phyloP scores from a whole-genome alignment of 2,888 invertebrate genomes.

The Chloroclysta siterata region DNA sequence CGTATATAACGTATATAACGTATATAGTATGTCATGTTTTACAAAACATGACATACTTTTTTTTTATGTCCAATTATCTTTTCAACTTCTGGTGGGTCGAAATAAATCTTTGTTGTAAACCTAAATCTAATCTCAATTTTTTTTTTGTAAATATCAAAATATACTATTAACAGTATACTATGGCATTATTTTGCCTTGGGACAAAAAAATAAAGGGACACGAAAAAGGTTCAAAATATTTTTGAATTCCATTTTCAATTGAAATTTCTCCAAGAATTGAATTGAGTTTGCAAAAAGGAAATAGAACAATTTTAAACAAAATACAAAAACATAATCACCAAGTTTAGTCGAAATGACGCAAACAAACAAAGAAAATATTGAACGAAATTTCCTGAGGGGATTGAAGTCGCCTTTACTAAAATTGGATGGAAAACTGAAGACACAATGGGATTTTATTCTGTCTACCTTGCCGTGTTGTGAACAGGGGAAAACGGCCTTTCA shows the following conservation, averaged over 20 bases:
- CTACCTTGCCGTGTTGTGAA: constrained; percentile 47
- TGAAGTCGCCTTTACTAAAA: constrained; percentile 68
- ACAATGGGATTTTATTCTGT: constrained; percentile 64
- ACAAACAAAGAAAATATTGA: constrained; percentile 71
- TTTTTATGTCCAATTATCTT: too few relatives aligned
- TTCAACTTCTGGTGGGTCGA: too few relatives aligned
- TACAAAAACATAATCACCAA: constrained; percentile 37
- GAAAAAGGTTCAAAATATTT: background rate
- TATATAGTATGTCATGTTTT: too few relatives aligned
- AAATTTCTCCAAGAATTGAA: constrained; percentile 23
- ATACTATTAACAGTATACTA: too few relatives aligned
- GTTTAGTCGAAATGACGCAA: constrained; percentile 58
- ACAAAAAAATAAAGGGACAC: background rate
- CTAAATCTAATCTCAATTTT: too few relatives aligned
- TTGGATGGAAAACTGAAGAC: constrained; percentile 71
- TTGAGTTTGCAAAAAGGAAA: constrained; percentile 29
- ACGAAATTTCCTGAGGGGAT: constrained; percentile 70
- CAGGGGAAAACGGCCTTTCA: constrained; percentile 47
- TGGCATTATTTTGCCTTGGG: background rate
- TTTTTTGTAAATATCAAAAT: too few relatives aligned
- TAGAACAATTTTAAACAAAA: constrained; percentile 23
- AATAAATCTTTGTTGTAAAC: too few relatives aligned
- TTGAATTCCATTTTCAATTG: constrained; percentile 14
- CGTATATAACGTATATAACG: too few relatives aligned
- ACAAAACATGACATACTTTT: too few relatives aligned